These are phyloP conservation scores for Synergus umbraculus DNA, from an alignment of 2,888 invertebrate genomes.

Conservation along the genomic window DNA sequence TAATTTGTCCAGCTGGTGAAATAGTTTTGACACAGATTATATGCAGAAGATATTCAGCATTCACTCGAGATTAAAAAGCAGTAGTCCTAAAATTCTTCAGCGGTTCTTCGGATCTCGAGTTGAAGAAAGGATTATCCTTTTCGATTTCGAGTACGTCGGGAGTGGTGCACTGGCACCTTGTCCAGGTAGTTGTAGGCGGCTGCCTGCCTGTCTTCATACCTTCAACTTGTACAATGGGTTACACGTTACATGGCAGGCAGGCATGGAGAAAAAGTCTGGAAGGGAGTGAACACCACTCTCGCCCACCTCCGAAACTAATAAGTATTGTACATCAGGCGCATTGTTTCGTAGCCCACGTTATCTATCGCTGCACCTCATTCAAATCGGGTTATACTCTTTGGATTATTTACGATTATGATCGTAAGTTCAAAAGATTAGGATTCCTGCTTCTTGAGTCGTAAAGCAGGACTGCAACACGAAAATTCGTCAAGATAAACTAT, in stretches of 20 bases:
- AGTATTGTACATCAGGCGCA: slow-evolving; percentile 69
- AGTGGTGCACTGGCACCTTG: slow-evolving; percentile 24
- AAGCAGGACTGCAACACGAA: not conserved
- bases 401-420: slow-evolving; percentile 26
- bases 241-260: not conserved
- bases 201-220: slow-evolving; percentile 11
- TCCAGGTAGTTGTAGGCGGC: slow-evolving; percentile 27
- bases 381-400: slow-evolving; percentile 14
- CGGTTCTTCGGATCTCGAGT: not conserved
- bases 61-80: not conserved
- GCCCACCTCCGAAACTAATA: slow-evolving; percentile 70
- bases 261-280: not conserved
- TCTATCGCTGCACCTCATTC: slow-evolving; percentile 18
- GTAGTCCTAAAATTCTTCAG: not conserved
- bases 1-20: too few relatives aligned
- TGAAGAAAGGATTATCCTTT: not conserved
- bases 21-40: too few relatives aligned
- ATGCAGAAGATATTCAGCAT: not conserved
- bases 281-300: slow-evolving; percentile 52
- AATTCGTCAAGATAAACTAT: slow-evolving; percentile 7
- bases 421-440: not conserved
- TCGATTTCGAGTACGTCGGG: slow-evolving; percentile 12
- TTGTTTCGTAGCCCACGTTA: slow-evolving; percentile 70
- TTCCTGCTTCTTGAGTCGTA: slow-evolving; percentile 1
- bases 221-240: slow-evolving; percentile 15